Conservation (phyloP, 1,140 invertebrate genomes). For the Aphelenchoides fujianensis region DNA sequence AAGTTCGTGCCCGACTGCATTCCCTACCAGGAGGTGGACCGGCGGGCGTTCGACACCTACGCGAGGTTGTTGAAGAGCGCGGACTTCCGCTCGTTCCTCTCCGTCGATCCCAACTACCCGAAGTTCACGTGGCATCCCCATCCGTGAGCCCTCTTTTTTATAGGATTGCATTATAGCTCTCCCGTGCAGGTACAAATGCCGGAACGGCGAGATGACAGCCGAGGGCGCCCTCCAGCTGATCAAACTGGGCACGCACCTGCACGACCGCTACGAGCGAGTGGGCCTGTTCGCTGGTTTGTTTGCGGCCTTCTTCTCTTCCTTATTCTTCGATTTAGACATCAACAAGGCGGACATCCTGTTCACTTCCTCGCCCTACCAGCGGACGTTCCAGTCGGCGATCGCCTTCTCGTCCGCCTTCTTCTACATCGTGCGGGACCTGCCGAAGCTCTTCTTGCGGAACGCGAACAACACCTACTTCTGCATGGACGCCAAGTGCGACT, state of each 20-base stretch:
- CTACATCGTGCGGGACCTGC: conserved; percentile 20
- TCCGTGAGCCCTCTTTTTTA: conserved; percentile 11
- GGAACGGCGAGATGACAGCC: conserved; percentile 32
- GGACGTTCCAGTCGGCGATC: conserved; percentile 39
- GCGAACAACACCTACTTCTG: conserved; percentile 35
- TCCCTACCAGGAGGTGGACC: conserved; percentile 28
- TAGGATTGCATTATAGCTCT: too few relatives aligned
- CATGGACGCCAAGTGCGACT: conserved; percentile 20
- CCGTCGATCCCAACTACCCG: conserved; percentile 21
- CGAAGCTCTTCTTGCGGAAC: background rate
- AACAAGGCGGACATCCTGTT: conserved; percentile 15
- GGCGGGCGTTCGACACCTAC: conserved; percentile 27
- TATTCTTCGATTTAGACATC: conserved; percentile 6
- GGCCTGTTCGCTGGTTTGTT: conserved; percentile 26
- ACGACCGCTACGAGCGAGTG: conserved; percentile 8
- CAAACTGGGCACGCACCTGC: conserved; percentile 27
- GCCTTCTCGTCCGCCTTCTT: conserved; percentile 34
- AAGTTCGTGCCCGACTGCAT: conserved; percentile 28
- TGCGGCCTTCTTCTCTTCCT: background rate
- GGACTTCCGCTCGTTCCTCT: conserved; percentile 29
- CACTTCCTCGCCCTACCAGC: conserved; percentile 21
- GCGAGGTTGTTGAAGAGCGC: conserved; percentile 6
- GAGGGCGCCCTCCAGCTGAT: conserved; percentile 35
- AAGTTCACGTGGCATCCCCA: conserved; percentile 17
- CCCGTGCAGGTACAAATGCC: conserved; percentile 29